Percentiles rank a stretch among this genome's conserved stretches.
phyloP scores from a whole-genome alignment of 2,888 invertebrate genomes.

The Agonopterix subpropinquella region DNA sequence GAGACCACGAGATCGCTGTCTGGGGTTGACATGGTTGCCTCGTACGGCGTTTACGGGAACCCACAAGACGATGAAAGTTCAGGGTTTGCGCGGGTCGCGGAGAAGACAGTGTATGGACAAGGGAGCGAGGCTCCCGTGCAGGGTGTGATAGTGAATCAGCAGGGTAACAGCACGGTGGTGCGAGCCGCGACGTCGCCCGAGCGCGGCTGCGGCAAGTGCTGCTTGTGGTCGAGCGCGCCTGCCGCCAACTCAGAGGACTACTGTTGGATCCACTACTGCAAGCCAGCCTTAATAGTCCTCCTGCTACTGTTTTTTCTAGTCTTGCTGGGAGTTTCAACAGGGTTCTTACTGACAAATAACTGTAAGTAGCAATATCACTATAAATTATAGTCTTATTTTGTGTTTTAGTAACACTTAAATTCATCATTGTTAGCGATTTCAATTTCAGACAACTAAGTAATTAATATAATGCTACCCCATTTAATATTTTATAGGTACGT shows the following conservation, averaged over 20 bases:
- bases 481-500: too few species aligned
- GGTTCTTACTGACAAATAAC: constrained; percentile 75
- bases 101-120: constrained; percentile 61
- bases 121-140: constrained; percentile 63
- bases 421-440: too few species aligned
- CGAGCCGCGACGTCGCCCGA: constrained; percentile 40
- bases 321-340: constrained; percentile 73
- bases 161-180: constrained; percentile 69
- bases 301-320: constrained; percentile 72
- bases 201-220: constrained; percentile 51
- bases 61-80: constrained; percentile 68
- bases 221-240: constrained; percentile 45
- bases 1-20: constrained; percentile 64
- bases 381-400: too few species aligned
- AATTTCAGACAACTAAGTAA: too few species aligned
- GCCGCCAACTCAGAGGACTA: constrained; percentile 67
- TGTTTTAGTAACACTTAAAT: too few species aligned
- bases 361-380: constrained; percentile 54
- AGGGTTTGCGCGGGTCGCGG: constrained; percentile 61
- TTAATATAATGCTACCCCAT: too few species aligned
- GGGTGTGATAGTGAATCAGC: constrained; percentile 71
- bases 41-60: constrained; percentile 71
- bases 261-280: constrained; percentile 72
- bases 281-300: constrained; percentile 70
- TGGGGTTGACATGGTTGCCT: constrained; percentile 71